Percentiles rank a stretch among this genome's conserved stretches.
These are phyloP conservation scores for Formica selysi DNA, from an alignment of 1,140 invertebrate species.

Conservation along the genomic window DNA sequence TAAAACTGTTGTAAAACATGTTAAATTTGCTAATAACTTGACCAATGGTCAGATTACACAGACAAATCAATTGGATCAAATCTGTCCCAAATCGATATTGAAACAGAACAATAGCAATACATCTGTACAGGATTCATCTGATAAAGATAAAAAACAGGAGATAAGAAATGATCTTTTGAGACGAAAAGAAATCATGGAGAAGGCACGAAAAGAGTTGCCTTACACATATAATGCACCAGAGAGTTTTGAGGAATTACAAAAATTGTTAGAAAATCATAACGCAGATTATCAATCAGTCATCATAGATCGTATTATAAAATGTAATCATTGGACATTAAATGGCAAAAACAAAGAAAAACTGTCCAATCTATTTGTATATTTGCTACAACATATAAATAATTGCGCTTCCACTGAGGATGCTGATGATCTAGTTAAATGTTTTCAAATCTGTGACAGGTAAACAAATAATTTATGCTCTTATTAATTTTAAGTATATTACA, in stretches of 20 bases:
- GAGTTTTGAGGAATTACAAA: constrained; percentile 89
- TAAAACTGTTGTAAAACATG: constrained; percentile 52
- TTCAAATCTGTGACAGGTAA: constrained; percentile 87
- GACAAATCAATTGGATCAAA: constrained; percentile 23
- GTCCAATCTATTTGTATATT: constrained; percentile 90
- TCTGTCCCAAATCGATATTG: constrained; percentile 48
- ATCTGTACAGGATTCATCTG: neutral
- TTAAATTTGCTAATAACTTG: constrained; percentile 29
- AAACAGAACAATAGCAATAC: constrained; percentile 70
- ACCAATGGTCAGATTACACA: constrained; percentile 20
- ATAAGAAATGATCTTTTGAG: constrained; percentile 82
- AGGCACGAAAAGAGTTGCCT: constrained; percentile 89
- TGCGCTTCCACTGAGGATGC: constrained; percentile 86
- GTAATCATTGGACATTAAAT: constrained; percentile 92
- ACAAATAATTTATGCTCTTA: constrained; percentile 29
- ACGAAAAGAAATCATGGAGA: constrained; percentile 87
- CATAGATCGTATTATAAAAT: constrained; percentile 94
- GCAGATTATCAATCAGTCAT: constrained; percentile 90
- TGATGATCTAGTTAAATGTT: constrained; percentile 86
- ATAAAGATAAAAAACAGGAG: constrained; percentile 61
- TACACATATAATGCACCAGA: constrained; percentile 90
- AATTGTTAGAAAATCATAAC: constrained; percentile 88
- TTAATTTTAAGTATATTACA: constrained; percentile 21
- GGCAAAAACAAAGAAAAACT: constrained; percentile 93
- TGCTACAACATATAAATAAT: constrained; percentile 92